Evolutionary conservation across 2,888 invertebrate species (phyloP).

Genomic region (Nomada hirtipes): DNA sequence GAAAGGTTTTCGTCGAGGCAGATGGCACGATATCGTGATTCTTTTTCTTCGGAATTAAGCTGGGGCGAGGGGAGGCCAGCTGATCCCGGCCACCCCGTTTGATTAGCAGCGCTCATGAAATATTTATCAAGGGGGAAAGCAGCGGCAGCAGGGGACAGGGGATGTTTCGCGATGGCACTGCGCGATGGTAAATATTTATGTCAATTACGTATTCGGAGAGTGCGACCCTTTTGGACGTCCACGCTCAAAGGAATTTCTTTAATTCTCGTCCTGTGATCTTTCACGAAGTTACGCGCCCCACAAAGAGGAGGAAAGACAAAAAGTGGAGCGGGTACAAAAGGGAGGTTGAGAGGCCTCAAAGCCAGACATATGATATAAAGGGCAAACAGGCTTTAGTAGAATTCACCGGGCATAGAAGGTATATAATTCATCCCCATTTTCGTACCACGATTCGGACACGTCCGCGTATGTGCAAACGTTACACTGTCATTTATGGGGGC

Average conservation of each 20-base stretch:
- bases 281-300: constrained; percentile 28
- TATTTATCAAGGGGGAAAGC: constrained; percentile 47
- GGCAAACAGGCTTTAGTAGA: too few species aligned
- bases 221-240: constrained; percentile 25
- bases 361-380: too few species aligned
- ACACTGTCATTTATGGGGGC: constrained; percentile 70
- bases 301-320: not conserved
- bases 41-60: not conserved
- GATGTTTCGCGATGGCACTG: constrained; percentile 21
- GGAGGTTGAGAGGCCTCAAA: not conserved
- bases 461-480: constrained; percentile 43
- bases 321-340: not conserved
- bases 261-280: constrained; percentile 45
- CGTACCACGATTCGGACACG: constrained; percentile 29
- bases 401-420: not conserved
- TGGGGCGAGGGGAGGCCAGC: not conserved
- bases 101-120: constrained; percentile 57
- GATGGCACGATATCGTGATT: constrained; percentile 3
- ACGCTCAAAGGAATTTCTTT: constrained; percentile 56
- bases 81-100: constrained; percentile 22
- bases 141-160: not conserved
- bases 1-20: constrained; percentile 9
- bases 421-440: constrained; percentile 1
- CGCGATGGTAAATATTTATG: constrained; percentile 62
- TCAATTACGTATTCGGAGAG: constrained; percentile 48